phyloP scores from a whole-genome alignment of 2,888 invertebrate species.

The Melanostoma mellinum region DNA sequence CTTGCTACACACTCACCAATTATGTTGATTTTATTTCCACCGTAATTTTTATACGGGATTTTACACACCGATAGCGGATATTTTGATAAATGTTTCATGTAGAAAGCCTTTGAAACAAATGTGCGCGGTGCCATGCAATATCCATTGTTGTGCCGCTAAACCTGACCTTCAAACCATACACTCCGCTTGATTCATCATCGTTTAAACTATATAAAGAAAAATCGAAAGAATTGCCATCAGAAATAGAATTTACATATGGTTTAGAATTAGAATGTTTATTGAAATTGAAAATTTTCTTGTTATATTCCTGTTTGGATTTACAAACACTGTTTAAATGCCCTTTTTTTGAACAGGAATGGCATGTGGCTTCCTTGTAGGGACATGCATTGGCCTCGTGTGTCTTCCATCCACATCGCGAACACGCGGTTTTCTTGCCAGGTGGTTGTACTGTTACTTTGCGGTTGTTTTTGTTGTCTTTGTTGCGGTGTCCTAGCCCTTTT shows the following conservation, averaged over 20 bases:
- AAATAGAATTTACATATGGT: slow-evolving; percentile 24
- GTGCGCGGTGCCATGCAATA: slow-evolving; percentile 21
- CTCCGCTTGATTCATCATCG: slow-evolving; percentile 15
- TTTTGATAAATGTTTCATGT: slow-evolving; percentile 18
- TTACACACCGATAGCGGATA: slow-evolving; percentile 10
- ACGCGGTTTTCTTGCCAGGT: background rate
- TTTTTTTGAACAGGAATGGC: too few relatives aligned
- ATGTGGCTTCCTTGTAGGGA: background rate
- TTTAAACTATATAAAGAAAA: slow-evolving; percentile 28
- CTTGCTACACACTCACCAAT: too few relatives aligned
- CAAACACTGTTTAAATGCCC: too few relatives aligned
- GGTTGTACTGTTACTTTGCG: too few relatives aligned
- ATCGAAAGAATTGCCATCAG: slow-evolving; percentile 22
- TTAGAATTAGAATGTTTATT: slow-evolving; percentile 15
- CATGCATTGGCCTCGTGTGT: slow-evolving; percentile 6
- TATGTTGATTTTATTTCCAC: too few relatives aligned
- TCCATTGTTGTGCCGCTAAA: slow-evolving; percentile 2
- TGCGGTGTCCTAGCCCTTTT: background rate
- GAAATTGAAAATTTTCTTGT: background rate
- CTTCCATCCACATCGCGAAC: slow-evolving; percentile 29
- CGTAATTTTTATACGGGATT: background rate
- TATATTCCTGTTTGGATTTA: background rate
- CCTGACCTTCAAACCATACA: slow-evolving; percentile 26
- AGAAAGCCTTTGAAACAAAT: slow-evolving; percentile 24
- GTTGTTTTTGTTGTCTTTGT: background rate